phyloP scores from a whole-genome alignment of 2,888 invertebrate genomes.

The Falcaria lacertinaria region DNA sequence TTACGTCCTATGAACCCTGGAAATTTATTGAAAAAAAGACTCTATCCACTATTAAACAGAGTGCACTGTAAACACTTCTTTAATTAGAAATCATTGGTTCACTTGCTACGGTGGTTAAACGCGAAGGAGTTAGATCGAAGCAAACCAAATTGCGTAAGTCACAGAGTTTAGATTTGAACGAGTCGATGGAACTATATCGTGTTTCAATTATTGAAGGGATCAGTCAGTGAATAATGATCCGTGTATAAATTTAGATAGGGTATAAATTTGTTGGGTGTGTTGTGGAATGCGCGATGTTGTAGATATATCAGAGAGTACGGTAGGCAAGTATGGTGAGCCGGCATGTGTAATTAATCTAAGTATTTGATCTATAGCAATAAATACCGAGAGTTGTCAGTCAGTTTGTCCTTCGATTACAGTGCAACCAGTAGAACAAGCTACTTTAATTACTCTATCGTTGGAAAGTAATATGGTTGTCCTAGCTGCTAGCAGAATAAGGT shows the following conservation, averaged over 20 bases:
- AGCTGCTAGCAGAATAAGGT: conserved; percentile 8
- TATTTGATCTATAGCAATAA: conserved; percentile 66
- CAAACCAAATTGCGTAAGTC: conserved; percentile 33
- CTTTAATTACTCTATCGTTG: conserved; percentile 52
- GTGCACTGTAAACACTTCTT: conserved; percentile 42
- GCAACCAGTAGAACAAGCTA: conserved; percentile 47
- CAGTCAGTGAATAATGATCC: conserved; percentile 49
- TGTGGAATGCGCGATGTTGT: conserved; percentile 61
- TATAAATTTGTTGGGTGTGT: conserved; percentile 37
- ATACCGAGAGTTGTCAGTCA: conserved; percentile 58
- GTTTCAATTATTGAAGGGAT: conserved; percentile 59
- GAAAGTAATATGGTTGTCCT: conserved; percentile 28
- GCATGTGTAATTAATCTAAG: conserved; percentile 66
- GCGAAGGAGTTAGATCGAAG: conserved; percentile 37
- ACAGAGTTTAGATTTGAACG: conserved; percentile 52
- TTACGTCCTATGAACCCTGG: conserved; percentile 45
- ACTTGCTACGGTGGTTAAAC: conserved; percentile 43
- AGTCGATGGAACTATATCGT: conserved; percentile 41
- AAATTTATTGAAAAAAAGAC: conserved; percentile 42
- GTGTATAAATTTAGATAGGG: conserved; percentile 43
- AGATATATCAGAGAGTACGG: conserved; percentile 40
- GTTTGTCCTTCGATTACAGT: conserved; percentile 63
- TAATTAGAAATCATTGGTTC: conserved; percentile 55
- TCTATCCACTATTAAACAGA: conserved; percentile 38
- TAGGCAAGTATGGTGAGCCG: conserved; percentile 44